Conservation (phyloP, 1,140 invertebrate species). For the Saxidomus purpurata region DNA sequence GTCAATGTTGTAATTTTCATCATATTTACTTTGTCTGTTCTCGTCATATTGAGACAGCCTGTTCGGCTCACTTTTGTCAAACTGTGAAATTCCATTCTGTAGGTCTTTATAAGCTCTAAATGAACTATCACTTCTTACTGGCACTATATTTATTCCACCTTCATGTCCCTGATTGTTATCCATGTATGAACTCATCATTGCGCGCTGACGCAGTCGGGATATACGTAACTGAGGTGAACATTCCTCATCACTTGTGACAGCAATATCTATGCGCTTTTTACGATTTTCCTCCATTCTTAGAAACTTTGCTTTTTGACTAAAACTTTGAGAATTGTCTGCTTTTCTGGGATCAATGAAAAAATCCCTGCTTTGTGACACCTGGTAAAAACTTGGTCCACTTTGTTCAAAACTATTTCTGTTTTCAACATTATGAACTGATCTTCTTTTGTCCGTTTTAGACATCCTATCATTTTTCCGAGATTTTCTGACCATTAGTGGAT, state of each 20-base stretch:
- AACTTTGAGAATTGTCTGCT: conserved; percentile 60
- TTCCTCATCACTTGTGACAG: conserved; percentile 83
- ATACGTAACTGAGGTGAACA: conserved; percentile 80
- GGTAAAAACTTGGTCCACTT: conserved; percentile 19
- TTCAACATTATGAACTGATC: conserved; percentile 62
- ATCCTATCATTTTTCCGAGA: conserved; percentile 72
- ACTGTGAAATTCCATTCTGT: conserved; percentile 35
- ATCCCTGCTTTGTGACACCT: conserved; percentile 41
- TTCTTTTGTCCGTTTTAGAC: conserved; percentile 64
- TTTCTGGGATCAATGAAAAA: conserved; percentile 60
- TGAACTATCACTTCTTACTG: conserved; percentile 8
- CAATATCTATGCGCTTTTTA: conserved; percentile 79
- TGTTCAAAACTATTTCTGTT: conserved; percentile 42
- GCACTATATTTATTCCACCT: conserved; percentile 16
- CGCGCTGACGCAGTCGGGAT: conserved; percentile 79
- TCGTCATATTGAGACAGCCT: conserved; percentile 42
- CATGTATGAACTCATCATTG: conserved; percentile 75
- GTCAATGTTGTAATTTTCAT: conserved; percentile 56
- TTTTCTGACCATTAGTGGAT: conserved; percentile 79
- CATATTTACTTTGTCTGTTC: conserved; percentile 49
- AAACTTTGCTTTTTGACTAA: conserved; percentile 75
- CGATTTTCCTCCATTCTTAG: conserved; percentile 82
- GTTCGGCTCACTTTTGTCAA: background rate
- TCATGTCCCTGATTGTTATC: conserved; percentile 46
- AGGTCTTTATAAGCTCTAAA: conserved; percentile 47